phyloP scores from a whole-genome alignment of 53 echinoderm and acorn worm genomes.

The Paracentrotus lividus region DNA sequence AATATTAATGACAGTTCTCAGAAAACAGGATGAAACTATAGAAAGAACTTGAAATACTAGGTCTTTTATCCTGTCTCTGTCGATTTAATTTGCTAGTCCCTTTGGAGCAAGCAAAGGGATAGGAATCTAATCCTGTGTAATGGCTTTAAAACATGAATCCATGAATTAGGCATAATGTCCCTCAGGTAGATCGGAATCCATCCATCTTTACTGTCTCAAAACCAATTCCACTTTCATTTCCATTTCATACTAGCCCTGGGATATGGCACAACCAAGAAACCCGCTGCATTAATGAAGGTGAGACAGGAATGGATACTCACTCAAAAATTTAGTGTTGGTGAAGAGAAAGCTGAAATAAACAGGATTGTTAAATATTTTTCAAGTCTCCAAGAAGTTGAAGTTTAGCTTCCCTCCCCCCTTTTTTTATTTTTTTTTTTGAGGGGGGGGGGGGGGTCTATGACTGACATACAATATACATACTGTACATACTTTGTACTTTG shows the following conservation, averaged over 20 bases:
- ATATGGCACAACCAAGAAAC: neutral
- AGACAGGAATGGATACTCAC: neutral
- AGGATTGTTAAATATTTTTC: neutral
- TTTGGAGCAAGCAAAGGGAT: neutral
- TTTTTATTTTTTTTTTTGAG: too few relatives aligned
- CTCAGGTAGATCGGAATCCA: neutral
- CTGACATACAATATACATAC: too few relatives aligned
- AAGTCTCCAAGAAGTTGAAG: too few relatives aligned
- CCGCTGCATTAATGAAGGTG: neutral
- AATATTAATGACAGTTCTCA: neutral
- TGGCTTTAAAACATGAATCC: neutral
- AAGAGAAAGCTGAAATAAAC: neutral
- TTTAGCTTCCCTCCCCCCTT: neutral
- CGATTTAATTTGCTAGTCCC: neutral
- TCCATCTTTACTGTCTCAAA: slow-evolving; percentile 16
- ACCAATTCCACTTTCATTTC: neutral
- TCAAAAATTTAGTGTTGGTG: neutral
- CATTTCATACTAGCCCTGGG: slow-evolving; percentile 1
- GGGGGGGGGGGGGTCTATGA: too few relatives aligned
- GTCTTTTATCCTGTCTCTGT: neutral
- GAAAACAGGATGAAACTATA: neutral
- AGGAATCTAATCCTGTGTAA: slow-evolving; percentile 13
- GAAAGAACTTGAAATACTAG: neutral
- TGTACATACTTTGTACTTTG: too few relatives aligned
- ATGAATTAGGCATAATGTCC: neutral